Evolutionary conservation across 2,113 vertebrate genomes (phyloP).

Genomic region (Tragelaphus strepsiceros): DNA sequence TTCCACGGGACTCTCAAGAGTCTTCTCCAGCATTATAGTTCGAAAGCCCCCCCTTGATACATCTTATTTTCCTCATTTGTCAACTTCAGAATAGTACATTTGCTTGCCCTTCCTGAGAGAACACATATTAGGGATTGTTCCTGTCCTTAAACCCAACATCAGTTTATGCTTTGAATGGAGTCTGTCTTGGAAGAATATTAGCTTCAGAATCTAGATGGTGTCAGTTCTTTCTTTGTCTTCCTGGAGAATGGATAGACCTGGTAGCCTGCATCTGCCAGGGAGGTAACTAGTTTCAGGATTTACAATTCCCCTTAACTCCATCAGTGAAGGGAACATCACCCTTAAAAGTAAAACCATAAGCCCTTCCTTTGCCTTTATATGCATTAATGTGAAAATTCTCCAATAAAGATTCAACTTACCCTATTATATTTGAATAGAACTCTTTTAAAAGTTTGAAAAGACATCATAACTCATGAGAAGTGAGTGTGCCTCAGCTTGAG

Average conservation of each 20-base stretch:
- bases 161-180: background rate
- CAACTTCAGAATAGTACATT: background rate
- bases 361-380: constrained; percentile 1
- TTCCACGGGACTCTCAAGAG: background rate
- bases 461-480: background rate
- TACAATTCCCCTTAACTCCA: background rate
- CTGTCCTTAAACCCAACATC: background rate
- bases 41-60: background rate
- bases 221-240: background rate
- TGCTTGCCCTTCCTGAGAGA: background rate
- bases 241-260: background rate
- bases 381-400: background rate
- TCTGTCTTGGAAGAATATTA: background rate
- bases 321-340: background rate
- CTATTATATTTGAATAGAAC: background rate
- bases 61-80: background rate
- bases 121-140: background rate
- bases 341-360: background rate
- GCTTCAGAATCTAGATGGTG: background rate
- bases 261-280: background rate
- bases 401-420: background rate
- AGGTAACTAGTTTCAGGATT: background rate
- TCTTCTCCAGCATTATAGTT: background rate
- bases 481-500: background rate
- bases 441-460: background rate